These are phyloP conservation scores for Dendroctonus ponderosae DNA, from an alignment of 1,140 invertebrate genomes.

Conservation along the genomic window DNA sequence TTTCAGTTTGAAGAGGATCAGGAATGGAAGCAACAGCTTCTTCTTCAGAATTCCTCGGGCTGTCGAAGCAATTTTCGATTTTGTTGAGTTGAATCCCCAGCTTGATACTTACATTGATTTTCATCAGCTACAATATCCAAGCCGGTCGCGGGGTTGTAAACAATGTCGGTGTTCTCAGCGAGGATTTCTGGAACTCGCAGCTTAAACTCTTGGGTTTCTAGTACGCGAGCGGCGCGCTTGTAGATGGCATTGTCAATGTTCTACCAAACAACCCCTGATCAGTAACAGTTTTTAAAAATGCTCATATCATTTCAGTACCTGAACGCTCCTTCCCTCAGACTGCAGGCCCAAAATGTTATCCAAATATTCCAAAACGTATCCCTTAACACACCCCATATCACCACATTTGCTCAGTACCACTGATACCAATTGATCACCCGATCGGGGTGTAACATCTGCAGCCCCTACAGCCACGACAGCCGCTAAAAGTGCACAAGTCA, in stretches of 20 bases:
- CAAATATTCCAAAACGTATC: conserved; percentile 69
- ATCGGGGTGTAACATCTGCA: conserved; percentile 57
- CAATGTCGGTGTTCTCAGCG: conserved; percentile 66
- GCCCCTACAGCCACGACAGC: conserved; percentile 53
- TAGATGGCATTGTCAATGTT: conserved; percentile 73
- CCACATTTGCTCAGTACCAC: conserved; percentile 71
- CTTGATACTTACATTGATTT: conserved; percentile 51
- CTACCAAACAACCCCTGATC: conserved; percentile 39
- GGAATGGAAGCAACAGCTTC: conserved; percentile 74
- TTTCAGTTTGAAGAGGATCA: conserved; percentile 78
- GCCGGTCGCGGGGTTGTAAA: conserved; percentile 65
- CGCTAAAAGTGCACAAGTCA: conserved; percentile 49
- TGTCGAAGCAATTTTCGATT: conserved; percentile 46
- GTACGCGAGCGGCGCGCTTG: conserved; percentile 65
- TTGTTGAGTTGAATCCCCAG: not conserved
- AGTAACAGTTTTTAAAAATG: not conserved
- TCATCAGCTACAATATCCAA: conserved; percentile 59
- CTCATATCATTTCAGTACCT: not conserved
- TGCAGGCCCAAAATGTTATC: conserved; percentile 65
- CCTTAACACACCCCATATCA: conserved; percentile 67
- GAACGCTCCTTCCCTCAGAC: conserved; percentile 55
- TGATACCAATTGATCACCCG: conserved; percentile 67
- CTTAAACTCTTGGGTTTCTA: conserved; percentile 69
- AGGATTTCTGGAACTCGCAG: conserved; percentile 69
- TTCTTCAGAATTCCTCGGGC: conserved; percentile 70